These are phyloP conservation scores for Bombus superbus DNA, from an alignment of 1,140 invertebrate species.

Conservation along the genomic window DNA sequence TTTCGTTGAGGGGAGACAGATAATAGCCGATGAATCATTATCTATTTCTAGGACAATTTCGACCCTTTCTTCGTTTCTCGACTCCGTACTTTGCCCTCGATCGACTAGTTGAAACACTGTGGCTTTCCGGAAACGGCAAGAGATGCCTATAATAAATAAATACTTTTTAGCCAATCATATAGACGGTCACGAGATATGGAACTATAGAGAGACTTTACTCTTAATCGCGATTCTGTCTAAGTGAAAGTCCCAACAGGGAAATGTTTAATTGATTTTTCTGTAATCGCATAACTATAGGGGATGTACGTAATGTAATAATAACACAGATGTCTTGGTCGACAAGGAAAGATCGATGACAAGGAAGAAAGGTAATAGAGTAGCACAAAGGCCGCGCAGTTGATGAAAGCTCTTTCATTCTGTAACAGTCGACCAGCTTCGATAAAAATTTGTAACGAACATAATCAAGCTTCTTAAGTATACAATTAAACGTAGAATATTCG, in stretches of 20 bases:
- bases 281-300: background rate
- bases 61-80: background rate
- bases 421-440: background rate
- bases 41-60: background rate
- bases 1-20: background rate
- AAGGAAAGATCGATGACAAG: background rate
- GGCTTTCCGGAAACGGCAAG: background rate
- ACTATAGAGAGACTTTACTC: background rate
- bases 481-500: background rate
- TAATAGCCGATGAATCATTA: conserved; percentile 2
- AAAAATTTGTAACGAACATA: background rate
- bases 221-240: background rate
- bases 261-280: background rate
- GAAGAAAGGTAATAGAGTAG: background rate
- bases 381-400: background rate
- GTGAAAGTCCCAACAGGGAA: background rate
- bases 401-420: background rate
- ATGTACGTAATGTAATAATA: background rate
- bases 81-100: background rate
- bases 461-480: background rate
- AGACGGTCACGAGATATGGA: background rate
- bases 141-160: background rate
- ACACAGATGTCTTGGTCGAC: background rate
- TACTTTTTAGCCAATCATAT: background rate
- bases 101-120: background rate